A percentile compares a stretch with the other conserved stretches of the same genome.
Evolutionary conservation across 1,140 invertebrate genomes (phyloP).

Genomic region (Aphaenogaster floridana): DNA sequence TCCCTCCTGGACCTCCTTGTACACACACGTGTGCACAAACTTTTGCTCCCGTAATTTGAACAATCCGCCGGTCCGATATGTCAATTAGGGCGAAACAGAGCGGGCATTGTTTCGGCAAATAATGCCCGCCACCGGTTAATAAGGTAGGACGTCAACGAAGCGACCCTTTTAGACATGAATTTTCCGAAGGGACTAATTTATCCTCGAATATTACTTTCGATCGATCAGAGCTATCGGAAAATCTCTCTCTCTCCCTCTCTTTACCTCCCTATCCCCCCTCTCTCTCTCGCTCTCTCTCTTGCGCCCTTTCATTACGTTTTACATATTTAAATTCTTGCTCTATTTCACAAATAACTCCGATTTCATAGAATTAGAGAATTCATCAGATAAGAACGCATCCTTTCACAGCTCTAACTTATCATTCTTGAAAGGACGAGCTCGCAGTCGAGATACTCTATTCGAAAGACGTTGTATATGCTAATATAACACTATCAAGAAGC

Average conservation of each 20-base stretch:
- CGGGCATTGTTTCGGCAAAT: conserved; percentile 58
- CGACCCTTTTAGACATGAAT: conserved; percentile 14
- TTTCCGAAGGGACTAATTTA: conserved; percentile 42
- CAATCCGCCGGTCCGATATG: conserved; percentile 45
- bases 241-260: not conserved
- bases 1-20: conserved; percentile 56
- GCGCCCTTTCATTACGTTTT: not conserved
- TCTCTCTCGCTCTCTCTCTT: not conserved
- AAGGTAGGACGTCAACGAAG: conserved; percentile 35
- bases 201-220: conserved; percentile 14
- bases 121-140: conserved; percentile 42
- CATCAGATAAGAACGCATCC: conserved; percentile 20
- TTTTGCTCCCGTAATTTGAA: conserved; percentile 53
- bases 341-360: conserved; percentile 18
- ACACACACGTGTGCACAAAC: conserved; percentile 58
- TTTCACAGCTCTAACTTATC: not conserved
- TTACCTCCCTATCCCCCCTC: not conserved
- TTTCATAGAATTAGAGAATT: conserved; percentile 5
- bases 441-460: not conserved
- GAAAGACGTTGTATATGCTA: not conserved
- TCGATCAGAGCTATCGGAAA: conserved; percentile 17
- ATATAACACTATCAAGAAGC: not conserved
- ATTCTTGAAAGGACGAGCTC: not conserved
- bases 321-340: conserved; percentile 30
- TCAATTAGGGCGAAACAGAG: conserved; percentile 51